phyloP scores from a whole-genome alignment of 2,113 vertebrate species.

The Nannobrachium achirus region DNA sequence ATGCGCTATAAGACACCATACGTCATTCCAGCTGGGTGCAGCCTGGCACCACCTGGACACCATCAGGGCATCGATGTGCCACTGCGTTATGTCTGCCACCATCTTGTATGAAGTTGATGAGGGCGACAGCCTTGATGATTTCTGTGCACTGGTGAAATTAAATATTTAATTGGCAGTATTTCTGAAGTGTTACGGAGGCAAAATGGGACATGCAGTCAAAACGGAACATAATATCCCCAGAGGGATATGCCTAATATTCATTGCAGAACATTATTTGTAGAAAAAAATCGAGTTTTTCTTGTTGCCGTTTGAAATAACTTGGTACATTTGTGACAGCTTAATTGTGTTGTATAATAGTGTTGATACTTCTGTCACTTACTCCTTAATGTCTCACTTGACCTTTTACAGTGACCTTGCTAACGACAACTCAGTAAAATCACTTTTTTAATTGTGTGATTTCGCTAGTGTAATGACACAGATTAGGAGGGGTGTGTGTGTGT shows the following conservation, averaged over 20 bases:
- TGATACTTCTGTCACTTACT: constrained; percentile 61
- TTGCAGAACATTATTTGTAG: constrained; percentile 50
- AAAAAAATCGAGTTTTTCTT: constrained; percentile 46
- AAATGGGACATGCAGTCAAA: constrained; percentile 54
- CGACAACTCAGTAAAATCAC: constrained; percentile 51
- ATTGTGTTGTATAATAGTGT: constrained; percentile 54
- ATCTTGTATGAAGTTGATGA: constrained; percentile 60
- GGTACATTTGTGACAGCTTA: constrained; percentile 35
- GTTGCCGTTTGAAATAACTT: constrained; percentile 51
- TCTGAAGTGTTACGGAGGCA: constrained; percentile 52
- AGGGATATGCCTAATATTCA: constrained; percentile 42
- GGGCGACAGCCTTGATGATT: constrained; percentile 63
- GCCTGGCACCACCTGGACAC: constrained; percentile 55
- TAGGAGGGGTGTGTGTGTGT: too few species aligned
- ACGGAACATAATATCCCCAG: constrained; percentile 57
- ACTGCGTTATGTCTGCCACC: constrained; percentile 62
- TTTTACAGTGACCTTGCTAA: constrained; percentile 53
- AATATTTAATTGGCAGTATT: constrained; percentile 69
- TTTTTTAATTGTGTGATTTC: constrained; percentile 67
- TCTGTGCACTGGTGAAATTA: constrained; percentile 55
- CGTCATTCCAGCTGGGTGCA: constrained; percentile 32
- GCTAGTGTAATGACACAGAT: constrained; percentile 58
- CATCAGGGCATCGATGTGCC: constrained; percentile 60
- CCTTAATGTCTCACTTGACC: constrained; percentile 60
- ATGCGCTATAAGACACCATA: constrained; percentile 22